These are phyloP conservation scores for Discoglossus pictus DNA, from an alignment of 2,797 vertebrate genomes.

Conservation along the genomic window DNA sequence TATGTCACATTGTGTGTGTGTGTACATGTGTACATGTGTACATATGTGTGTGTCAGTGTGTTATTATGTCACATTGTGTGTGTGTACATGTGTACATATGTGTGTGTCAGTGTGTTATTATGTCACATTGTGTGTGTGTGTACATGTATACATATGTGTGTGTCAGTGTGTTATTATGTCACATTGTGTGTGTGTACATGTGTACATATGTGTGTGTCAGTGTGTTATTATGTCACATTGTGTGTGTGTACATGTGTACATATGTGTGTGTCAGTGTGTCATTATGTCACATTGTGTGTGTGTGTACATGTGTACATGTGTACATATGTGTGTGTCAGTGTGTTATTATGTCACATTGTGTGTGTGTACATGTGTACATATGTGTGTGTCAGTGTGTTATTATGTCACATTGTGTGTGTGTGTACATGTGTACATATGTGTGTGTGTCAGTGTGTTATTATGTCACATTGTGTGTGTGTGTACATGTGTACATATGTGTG, in stretches of 20 bases:
- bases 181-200: not conserved
- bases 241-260: rapidly evolving
- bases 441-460: not conserved
- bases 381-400: not conserved
- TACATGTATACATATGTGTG: too few species aligned
- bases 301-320: not conserved
- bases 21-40: not conserved
- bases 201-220: not conserved
- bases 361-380: not conserved
- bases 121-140: too few species aligned
- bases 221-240: not conserved
- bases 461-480: not conserved
- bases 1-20: not conserved
- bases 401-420: not conserved
- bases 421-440: rapidly evolving
- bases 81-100: not conserved
- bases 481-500: not conserved
- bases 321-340: too few species aligned
- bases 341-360: too few species aligned
- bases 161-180: too few species aligned
- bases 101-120: too few species aligned
- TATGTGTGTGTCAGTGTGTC: not conserved
- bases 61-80: not conserved
- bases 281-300: not conserved
- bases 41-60: not conserved